A percentile compares a stretch with the other conserved stretches of the same genome.
These are phyloP conservation scores for Antechinus flavipes DNA, from an alignment of 2,113 vertebrate species.

Conservation along the genomic window DNA sequence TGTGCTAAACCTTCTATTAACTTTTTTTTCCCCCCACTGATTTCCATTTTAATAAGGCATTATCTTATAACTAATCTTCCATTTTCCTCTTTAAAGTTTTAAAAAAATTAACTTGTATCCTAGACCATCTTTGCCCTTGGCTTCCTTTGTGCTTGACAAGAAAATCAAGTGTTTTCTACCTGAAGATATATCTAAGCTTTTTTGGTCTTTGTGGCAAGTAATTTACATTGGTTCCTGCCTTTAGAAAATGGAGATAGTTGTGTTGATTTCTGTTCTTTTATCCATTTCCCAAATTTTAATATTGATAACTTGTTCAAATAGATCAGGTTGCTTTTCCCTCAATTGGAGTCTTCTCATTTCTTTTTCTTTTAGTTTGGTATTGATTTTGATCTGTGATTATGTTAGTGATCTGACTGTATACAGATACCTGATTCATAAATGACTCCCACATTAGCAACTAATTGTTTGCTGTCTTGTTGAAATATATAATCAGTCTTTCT, in stretches of 20 bases:
- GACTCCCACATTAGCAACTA: not conserved
- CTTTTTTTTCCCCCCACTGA: not conserved
- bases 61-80: too few relatives aligned
- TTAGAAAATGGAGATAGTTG: not conserved
- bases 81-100: not conserved
- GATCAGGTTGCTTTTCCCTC: not conserved
- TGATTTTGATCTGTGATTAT: not conserved
- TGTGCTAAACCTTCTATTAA: not conserved
- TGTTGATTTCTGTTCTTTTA: not conserved
- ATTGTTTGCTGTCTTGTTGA: not conserved
- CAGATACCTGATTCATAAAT: not conserved
- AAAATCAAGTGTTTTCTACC: not conserved
- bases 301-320: not conserved
- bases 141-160: not conserved
- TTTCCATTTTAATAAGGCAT: not conserved
- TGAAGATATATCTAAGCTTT: not conserved
- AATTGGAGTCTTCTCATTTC: not conserved
- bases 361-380: not conserved
- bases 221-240: not conserved
- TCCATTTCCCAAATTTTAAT: not conserved
- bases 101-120: not conserved
- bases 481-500: not conserved
- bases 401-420: not conserved
- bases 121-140: not conserved
- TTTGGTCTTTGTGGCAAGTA: not conserved